Evolutionary conservation across 2,797 vertebrate species (phyloP).

Genomic region (Nasua narica): DNA sequence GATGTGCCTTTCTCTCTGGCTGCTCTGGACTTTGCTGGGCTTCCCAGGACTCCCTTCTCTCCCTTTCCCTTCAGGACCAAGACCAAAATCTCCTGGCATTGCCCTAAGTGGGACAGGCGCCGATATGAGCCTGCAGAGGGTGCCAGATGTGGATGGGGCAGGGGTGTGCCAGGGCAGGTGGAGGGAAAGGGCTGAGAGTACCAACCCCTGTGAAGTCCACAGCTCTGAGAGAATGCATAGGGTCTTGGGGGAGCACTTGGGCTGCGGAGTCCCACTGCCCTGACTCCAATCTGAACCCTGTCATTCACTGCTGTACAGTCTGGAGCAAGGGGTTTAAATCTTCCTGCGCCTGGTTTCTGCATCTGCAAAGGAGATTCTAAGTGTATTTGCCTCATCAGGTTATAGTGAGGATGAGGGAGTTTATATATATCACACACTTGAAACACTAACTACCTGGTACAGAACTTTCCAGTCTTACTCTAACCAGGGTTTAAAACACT

Average conservation of each 20-base stretch:
- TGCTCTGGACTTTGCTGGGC: background rate
- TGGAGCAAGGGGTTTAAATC: background rate
- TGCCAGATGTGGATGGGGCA: background rate
- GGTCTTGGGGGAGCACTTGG: rapidly evolving
- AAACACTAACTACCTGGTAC: background rate
- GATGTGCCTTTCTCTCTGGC: background rate
- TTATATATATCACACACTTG: background rate
- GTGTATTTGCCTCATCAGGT: rapidly evolving
- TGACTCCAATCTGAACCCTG: background rate
- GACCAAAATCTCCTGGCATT: background rate
- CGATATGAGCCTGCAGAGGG: background rate
- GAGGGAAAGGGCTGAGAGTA: background rate
- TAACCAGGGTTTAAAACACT: background rate
- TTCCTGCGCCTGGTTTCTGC: background rate
- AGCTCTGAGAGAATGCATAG: background rate
- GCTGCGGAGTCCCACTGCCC: background rate
- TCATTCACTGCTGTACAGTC: background rate
- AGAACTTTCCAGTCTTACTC: background rate
- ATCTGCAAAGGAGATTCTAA: background rate
- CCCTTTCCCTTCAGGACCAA: background rate
- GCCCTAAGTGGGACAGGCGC: background rate
- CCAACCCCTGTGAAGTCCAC: background rate
- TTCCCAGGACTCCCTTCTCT: background rate
- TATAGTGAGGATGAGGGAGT: background rate
- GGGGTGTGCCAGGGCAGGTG: background rate